A percentile compares a stretch with the other conserved stretches of the same genome.
These are phyloP conservation scores for Alectura lathami DNA, from an alignment of 2,113 vertebrate genomes.

Conservation along the genomic window DNA sequence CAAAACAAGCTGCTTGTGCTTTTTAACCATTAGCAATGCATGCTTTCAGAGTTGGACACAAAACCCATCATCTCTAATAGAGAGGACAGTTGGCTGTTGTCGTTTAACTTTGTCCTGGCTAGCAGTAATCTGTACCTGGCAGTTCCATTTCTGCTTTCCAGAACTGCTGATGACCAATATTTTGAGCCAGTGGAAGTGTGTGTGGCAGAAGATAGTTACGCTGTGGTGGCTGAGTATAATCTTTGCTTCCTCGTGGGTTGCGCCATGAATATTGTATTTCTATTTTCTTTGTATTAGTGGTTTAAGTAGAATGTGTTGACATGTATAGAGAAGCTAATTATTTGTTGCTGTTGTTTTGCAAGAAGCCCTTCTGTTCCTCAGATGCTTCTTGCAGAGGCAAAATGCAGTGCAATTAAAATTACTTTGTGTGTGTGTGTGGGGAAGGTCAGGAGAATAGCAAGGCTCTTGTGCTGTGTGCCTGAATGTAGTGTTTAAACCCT, in stretches of 20 bases:
- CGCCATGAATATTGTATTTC: background rate
- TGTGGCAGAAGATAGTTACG: background rate
- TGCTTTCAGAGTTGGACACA: background rate
- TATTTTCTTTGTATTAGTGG: background rate
- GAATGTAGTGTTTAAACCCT: background rate
- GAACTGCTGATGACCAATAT: background rate
- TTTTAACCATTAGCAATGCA: background rate
- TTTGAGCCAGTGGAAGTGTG: background rate
- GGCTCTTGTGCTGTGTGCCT: background rate
- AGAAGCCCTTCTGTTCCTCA: background rate
- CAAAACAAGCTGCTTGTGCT: background rate
- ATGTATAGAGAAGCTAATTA: background rate
- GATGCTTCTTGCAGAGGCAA: background rate
- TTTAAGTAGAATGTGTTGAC: background rate
- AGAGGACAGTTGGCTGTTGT: background rate
- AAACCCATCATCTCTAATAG: background rate
- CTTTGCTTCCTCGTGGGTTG: background rate
- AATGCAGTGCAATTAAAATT: conserved; percentile 6
- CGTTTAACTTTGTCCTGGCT: background rate
- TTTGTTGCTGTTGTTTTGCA: background rate
- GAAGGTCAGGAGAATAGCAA: conserved; percentile 37
- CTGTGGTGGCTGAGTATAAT: background rate
- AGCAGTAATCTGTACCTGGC: background rate
- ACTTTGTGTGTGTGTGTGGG: background rate
- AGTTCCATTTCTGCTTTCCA: background rate